phyloP scores from a whole-genome alignment of 2,888 invertebrate species.

The Electrophaes corylata region DNA sequence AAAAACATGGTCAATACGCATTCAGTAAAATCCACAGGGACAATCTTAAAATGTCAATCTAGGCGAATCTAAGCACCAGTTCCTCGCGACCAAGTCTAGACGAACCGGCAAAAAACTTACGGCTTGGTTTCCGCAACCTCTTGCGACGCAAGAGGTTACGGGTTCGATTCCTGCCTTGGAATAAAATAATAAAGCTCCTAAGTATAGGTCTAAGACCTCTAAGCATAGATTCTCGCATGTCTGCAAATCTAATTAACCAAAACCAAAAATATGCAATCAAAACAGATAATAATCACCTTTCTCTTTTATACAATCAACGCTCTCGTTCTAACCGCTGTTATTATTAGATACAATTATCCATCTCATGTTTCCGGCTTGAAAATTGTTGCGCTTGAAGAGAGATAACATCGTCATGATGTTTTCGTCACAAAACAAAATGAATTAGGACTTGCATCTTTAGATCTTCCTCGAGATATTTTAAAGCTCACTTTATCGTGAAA shows the following conservation, averaged over 20 bases:
- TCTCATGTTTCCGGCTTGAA: slow-evolving; percentile 36
- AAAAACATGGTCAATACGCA: too few species aligned
- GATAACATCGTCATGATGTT: slow-evolving; percentile 44
- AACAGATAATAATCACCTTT: slow-evolving; percentile 52
- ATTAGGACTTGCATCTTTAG: slow-evolving; percentile 25
- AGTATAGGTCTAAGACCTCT: too few species aligned
- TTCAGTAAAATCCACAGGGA: too few species aligned
- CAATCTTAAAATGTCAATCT: too few species aligned
- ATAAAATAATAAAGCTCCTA: too few species aligned
- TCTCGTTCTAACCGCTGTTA: slow-evolving; percentile 40
- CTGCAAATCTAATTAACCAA: slow-evolving; percentile 43
- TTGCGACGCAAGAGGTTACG: too few species aligned
- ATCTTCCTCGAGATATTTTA: background rate
- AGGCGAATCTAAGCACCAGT: too few species aligned
- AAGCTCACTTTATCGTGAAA: background rate
- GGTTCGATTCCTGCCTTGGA: too few species aligned
- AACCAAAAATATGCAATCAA: slow-evolving; percentile 38
- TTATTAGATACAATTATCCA: slow-evolving; percentile 43
- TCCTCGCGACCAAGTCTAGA: too few species aligned
- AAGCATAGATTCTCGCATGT: slow-evolving; percentile 15
- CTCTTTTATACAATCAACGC: slow-evolving; percentile 45
- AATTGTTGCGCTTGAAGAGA: slow-evolving; percentile 23
- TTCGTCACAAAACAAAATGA: slow-evolving; percentile 38
- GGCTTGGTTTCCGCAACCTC: too few species aligned
- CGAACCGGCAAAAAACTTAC: too few species aligned